A percentile compares a stretch with the other conserved stretches of the same genome.
phyloP scores from a whole-genome alignment of 2,888 invertebrate genomes.

The Dryococelus australis region DNA sequence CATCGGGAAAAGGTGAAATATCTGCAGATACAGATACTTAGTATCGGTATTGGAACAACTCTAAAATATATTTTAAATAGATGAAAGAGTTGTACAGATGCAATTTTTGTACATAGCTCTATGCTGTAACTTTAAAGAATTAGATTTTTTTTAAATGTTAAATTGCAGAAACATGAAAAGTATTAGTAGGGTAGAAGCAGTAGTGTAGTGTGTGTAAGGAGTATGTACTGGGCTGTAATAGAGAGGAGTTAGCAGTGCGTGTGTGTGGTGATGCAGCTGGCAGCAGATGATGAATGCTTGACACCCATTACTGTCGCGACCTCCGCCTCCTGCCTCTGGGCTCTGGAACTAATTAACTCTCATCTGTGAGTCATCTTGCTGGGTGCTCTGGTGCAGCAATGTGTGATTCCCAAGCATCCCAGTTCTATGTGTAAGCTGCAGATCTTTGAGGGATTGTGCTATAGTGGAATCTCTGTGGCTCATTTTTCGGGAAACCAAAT shows the following conservation, averaged over 20 bases:
- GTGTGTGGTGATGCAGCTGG: constrained; percentile 1
- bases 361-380: background rate
- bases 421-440: background rate
- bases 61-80: too few species aligned
- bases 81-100: too few species aligned
- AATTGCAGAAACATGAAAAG: too few species aligned
- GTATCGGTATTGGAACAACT: too few species aligned
- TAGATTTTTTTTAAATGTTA: too few species aligned
- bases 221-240: background rate
- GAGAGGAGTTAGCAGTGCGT: background rate
- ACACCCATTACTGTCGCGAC: background rate
- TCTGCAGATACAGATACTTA: too few species aligned
- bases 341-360: constrained; percentile 9
- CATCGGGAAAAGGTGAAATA: too few species aligned
- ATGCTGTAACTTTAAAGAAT: too few species aligned
- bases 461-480: too few species aligned
- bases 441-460: background rate
- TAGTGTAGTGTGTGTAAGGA: background rate
- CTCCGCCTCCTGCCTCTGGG: background rate
- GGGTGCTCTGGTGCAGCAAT: background rate
- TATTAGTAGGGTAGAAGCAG: too few species aligned
- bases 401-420: background rate
- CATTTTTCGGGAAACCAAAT: too few species aligned
- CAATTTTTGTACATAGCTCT: too few species aligned
- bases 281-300: background rate